Percentiles rank a stretch among this genome's conserved stretches.
These are phyloP conservation scores for Pipa parva DNA, from an alignment of 2,113 vertebrate species.

Conservation along the genomic window DNA sequence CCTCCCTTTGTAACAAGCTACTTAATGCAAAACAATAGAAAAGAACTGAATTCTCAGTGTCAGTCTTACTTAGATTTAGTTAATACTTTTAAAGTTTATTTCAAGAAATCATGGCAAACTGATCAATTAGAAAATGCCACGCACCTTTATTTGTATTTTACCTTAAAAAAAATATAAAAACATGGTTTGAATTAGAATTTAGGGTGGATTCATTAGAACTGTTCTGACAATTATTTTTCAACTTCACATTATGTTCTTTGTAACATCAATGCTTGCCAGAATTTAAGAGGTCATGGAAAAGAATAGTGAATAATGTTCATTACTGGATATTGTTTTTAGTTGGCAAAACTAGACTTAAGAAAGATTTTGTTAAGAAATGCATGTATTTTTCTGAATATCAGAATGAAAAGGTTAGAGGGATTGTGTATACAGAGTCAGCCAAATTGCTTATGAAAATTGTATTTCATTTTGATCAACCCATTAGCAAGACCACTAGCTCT, in stretches of 20 bases:
- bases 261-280: neutral
- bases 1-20: too few relatives aligned
- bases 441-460: neutral
- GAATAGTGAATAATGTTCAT: neutral
- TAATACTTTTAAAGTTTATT: too few relatives aligned
- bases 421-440: neutral
- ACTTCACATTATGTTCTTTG: conserved; percentile 10
- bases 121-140: too few relatives aligned
- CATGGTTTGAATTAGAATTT: neutral
- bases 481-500: neutral
- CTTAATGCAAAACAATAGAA: too few relatives aligned
- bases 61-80: too few relatives aligned
- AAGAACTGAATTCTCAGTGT: too few relatives aligned
- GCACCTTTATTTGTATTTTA: too few relatives aligned
- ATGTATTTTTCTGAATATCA: neutral
- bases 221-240: neutral
- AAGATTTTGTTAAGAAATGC: neutral
- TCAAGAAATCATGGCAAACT: too few relatives aligned
- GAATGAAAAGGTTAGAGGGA: neutral
- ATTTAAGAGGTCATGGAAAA: conserved; percentile 1
- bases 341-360: neutral
- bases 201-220: neutral
- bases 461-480: neutral
- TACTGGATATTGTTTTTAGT: conserved; percentile 13
- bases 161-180: neutral